Percentiles rank a stretch among this genome's conserved stretches.
phyloP scores from a whole-genome alignment of 2,797 vertebrate species.

The Anguilla anguilla region DNA sequence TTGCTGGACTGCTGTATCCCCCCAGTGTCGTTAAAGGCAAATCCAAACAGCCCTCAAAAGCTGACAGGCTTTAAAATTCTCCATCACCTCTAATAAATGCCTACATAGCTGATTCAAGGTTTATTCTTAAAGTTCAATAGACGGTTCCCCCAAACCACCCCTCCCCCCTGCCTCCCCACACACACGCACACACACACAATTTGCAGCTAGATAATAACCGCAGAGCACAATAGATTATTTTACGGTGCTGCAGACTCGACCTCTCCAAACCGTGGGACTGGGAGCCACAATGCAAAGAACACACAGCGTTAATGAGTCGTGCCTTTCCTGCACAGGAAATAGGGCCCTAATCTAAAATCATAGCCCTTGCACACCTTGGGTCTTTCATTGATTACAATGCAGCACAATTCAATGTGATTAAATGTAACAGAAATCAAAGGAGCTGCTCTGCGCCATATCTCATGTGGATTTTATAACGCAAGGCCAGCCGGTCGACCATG shows the following conservation, averaged over 20 bases:
- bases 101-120: background rate
- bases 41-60: background rate
- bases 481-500: conserved; percentile 19
- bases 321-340: background rate
- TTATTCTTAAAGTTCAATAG: background rate
- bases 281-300: background rate
- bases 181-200: background rate
- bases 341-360: background rate
- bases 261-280: background rate
- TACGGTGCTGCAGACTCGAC: background rate
- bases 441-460: conserved; percentile 13
- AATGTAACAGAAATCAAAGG: background rate
- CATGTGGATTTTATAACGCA: conserved; percentile 22
- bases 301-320: background rate
- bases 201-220: background rate
- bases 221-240: background rate
- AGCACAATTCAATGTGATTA: background rate
- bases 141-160: background rate
- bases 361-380: background rate
- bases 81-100: background rate
- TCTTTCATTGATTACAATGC: conserved; percentile 23
- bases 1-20: background rate
- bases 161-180: background rate
- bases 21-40: background rate
- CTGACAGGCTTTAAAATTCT: background rate